Base-by-base conservation (phyloP, 2,113 vertebrate species). In the Miniopterus natalensis region DNA sequence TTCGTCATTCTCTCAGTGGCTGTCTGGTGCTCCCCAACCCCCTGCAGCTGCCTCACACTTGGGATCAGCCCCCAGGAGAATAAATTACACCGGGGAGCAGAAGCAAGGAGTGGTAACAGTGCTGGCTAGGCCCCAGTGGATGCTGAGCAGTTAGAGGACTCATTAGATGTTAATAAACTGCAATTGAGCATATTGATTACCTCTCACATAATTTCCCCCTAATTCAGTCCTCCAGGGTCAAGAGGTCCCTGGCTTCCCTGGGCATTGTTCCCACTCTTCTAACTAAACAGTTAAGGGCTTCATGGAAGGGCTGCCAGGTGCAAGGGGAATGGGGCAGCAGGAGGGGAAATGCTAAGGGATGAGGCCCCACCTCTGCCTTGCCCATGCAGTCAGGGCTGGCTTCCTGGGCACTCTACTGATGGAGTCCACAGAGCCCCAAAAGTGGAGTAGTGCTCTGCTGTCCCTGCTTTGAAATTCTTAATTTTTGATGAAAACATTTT, bases 121-220 rank as follows among this genome's bases (percentile, higher is more conserved):
- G 8, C 63, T 90, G 51, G 74, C 83, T 49, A 51, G 78, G 70
- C 40, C 92, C 63, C 83, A 53, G 77, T 88, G 51, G 71, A 93
- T 66, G 51, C 79, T 90, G 74, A 92, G 75, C 74, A 87, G 65
- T 88, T 92, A 78, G 71, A 93, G 78, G 95, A 95, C 66, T 92
- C 93, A 97, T 95, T 95, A 97, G 84, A 94, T 89, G 83, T 96
- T 97, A 97, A 97, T 96, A 96, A 97, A 88, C 2, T 13, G 61
- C 63, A 88, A 78, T 89, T 66, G 88, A 95, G 97, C 86, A 15
- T 93, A 98, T 94, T 87, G 97, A 97, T 98, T 96, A 92, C 55
- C 92, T 90, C 80, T 95, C 90, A 95, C 96, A 94, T 96, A 65
- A 97, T 94, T 96, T 96, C 45, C 83, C 97, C 79, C 95, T 40